phyloP scores from a whole-genome alignment of 2,797 vertebrate genomes.

The Botia almorhae region DNA sequence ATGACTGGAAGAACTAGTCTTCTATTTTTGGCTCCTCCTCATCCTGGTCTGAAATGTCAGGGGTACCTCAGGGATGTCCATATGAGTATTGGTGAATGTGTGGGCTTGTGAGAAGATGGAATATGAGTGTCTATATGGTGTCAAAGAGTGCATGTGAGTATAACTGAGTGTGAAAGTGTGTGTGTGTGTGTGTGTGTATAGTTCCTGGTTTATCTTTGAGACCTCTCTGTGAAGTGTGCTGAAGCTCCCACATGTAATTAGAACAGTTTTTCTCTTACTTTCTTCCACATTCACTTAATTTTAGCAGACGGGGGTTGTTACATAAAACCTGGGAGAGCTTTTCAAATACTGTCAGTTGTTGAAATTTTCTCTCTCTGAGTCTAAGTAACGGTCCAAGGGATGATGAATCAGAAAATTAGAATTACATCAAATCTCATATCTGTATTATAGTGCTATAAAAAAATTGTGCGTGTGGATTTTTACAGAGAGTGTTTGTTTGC shows the following conservation, averaged over 20 bases:
- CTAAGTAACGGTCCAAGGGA: conserved; percentile 29
- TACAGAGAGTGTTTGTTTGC: conserved; percentile 46
- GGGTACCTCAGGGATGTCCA: conserved; percentile 32
- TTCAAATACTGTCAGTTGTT: conserved; percentile 30
- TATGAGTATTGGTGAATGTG: conserved; percentile 13
- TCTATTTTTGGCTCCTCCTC: conserved; percentile 1
- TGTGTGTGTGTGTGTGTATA: too few species aligned
- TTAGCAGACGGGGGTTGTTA: conserved; percentile 53
- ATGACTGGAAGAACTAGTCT: conserved; percentile 51
- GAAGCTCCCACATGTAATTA: conserved; percentile 70
- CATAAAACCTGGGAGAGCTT: conserved; percentile 51
- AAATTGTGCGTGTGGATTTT: conserved; percentile 21
- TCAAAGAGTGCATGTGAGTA: conserved; percentile 32
- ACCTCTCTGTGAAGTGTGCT: conserved; percentile 42
- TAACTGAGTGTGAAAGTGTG: conserved; percentile 8
- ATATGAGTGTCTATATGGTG: conserved; percentile 30
- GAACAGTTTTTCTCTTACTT: conserved; percentile 64
- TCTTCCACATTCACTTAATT: conserved; percentile 52
- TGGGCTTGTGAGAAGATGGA: conserved; percentile 41
- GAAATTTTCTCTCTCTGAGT: conserved; percentile 33
- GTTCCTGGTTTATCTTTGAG: conserved; percentile 48
- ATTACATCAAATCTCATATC: conserved; percentile 52
- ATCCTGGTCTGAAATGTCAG: conserved; percentile 36
- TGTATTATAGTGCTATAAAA: conserved; percentile 48
- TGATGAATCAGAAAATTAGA: conserved; percentile 49